Evolutionary conservation across 2,888 invertebrate species (phyloP), one percentile per base, ranked within the genome.

Genomic region (Gandaritis pyraliata): DNA sequence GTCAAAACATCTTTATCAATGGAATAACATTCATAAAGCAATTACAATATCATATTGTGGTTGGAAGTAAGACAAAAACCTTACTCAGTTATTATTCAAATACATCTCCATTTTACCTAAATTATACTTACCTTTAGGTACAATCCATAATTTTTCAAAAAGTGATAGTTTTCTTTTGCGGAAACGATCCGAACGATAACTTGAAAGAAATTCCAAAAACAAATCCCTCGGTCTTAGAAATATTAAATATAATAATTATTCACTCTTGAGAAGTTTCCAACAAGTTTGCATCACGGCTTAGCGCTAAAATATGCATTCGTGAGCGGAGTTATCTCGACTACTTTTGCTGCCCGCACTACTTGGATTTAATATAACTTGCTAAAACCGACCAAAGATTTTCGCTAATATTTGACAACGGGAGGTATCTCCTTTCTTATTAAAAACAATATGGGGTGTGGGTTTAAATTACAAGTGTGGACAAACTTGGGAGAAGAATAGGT

Each of bases 251-350:
- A 86, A 86, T 81, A 88, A 87, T 86, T 87, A 88, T 88, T 82
- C 77, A 85, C 78, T 83, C 73, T 75, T 77, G 73, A 76, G 74
- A 87, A 89, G 84, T 88, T 88, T 72, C 80, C 73, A 82, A 81
- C 83, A 87, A 88, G 88, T 86, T 87, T 83, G 83, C 85, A 81
- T 80, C 80, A 81, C 82, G 85, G 86, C 83, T 87, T 83, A 85
- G 82, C 82, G 87, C 80, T 90, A 86, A 90, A 89, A 88, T 89
- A 90, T 90, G 88, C 87, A 89, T 88, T 83, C 82, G 83, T 82
- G 84, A 80, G 76, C 81, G 72, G 82, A 85, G 83, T 85, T 89
- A 86, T 86, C 88, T 86, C 81, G 82, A 78, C 82, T 83, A 86
- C 83, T 89, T 84, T 84, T 81, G 80, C 82, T 77, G 78, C 79